Conservation (phyloP, 2,888 invertebrate species). For the Lochmaea crataegi region DNA sequence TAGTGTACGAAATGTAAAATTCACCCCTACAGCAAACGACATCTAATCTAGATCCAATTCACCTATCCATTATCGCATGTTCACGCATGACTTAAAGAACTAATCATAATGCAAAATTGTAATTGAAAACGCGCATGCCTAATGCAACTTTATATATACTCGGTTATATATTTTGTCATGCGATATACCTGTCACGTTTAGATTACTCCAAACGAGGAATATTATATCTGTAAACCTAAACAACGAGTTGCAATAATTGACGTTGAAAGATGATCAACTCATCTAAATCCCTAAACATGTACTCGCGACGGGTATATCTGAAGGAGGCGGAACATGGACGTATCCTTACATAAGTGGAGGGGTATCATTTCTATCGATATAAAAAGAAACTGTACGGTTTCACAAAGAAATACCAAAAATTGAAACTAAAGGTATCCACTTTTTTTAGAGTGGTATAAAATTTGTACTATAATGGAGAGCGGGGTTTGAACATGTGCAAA, state of each 20-base stretch:
- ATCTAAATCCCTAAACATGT: constrained; percentile 29
- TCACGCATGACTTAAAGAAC: constrained; percentile 9
- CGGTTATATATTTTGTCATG: constrained; percentile 1
- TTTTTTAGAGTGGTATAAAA: too few relatives aligned
- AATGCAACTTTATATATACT: not conserved
- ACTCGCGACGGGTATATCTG: constrained; percentile 11
- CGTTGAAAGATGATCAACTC: constrained; percentile 35
- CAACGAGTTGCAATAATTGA: constrained; percentile 30
- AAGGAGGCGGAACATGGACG: not conserved
- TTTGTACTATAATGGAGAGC: too few relatives aligned
- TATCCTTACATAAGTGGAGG: not conserved
- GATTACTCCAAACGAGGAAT: constrained; percentile 2
- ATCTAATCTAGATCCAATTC: not conserved
- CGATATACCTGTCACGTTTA: constrained; percentile 5
- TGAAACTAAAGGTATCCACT: too few relatives aligned
- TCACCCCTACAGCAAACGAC: not conserved
- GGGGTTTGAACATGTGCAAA: too few relatives aligned
- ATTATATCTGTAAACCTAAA: constrained; percentile 14
- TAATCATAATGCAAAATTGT: constrained; percentile 6
- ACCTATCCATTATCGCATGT: constrained; percentile 6
- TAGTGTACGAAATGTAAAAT: not conserved
- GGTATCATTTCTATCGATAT: not conserved
- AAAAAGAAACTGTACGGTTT: not conserved
- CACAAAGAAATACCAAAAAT: too few relatives aligned
- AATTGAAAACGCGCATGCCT: constrained; percentile 2